Base-by-base conservation (phyloP, 2,888 invertebrate species). In the Torymus tubicola region DNA sequence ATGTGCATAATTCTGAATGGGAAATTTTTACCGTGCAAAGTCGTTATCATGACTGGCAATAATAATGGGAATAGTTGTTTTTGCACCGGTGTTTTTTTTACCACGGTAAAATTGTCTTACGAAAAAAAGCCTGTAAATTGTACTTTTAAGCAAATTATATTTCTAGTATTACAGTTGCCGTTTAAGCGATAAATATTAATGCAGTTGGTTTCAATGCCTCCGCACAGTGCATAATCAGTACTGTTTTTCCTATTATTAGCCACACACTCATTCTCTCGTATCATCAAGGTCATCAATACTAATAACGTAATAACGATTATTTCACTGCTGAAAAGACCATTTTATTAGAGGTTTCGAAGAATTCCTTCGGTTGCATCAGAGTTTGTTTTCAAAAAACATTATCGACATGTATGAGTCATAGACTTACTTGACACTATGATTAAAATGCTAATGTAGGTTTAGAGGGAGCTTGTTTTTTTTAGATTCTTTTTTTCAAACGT, bases 191-290 rank as follows among this genome's bases (percentile, higher is more conserved):
- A 42, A 74, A 74, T 58, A 52, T 67, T 53, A 68, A 67, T 24
- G 31, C 24, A 13, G 57, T 13, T 55, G 21, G 11, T 69, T 61
- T 76, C 52, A 55, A 55, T 61, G 50, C 58, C 57, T 58, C 3
- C 58, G 13, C 10, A 4, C 10, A 4, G 31, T 31, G 65, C 11
- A 60, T 65, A 73, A 68, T 68, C 61, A 63, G 31, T n/a, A 55
- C 12, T 63, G 10, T 55, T 78, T 79, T 69, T 18, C 42, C 74
- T 75, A 75, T 64, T 70, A 80, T 69, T 75, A 74, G 70, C 8
- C 14, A 5, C 60, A n/a, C n/a, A 65, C 53, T 75, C 65, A 64
- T 57, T 70, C 53, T 57, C 58, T 58, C 53, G 13, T 58, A 65
- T 68, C 24, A 13, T 24, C 64, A 80, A 80, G 80, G 80, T 71